Evolutionary conservation across 1,140 invertebrate species (phyloP), one percentile per base, ranked within the genome.

Genomic region (Drosophila bipectinata): DNA sequence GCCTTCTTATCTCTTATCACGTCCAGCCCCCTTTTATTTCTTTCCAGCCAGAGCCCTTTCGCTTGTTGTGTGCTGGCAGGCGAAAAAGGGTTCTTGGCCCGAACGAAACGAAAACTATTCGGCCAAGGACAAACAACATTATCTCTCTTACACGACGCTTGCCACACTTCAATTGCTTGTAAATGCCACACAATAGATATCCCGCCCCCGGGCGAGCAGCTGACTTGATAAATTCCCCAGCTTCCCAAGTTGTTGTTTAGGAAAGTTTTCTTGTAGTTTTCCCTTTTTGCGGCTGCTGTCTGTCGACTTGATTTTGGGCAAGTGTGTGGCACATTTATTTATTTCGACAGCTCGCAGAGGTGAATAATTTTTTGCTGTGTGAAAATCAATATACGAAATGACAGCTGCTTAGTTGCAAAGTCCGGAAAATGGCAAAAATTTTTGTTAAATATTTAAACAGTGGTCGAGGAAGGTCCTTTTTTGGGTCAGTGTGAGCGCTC

Each of bases 261-360:
- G 14, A 71, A 83, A 82, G 56, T 83, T 85, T 80, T 62, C 62
- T 51, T 63, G 67, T 71, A 57, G 49, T 79, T 64, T 75, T 81
- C 72, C 74, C 47, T 68, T 76, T 66, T 72, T 74, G 61, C 48
- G 67, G 67, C 67, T 71, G 48, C 64, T 37, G 63, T 28, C 63
- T 82, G 79, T 83, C 74, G 64, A 78, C 69, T 87, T 85, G 68
- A 62, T 68, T 88, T 81, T 82, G 77, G 66, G 72, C 77, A 60
- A 67, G 69, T 85, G 82, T 72, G 68, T 64, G 82, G 74, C 78
- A 87, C 74, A 88, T 82, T 82, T 87, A 87, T 88, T 79, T 61
- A 72, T 82, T 88, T 87, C 58, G 78, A 88, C 82, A 82, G 80
- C 41, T 82, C 59, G 74, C 18, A 37, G 53, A 51, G 44, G 44